Conservation (phyloP, 2,797 vertebrate species). For the Choloepus didactylus region DNA sequence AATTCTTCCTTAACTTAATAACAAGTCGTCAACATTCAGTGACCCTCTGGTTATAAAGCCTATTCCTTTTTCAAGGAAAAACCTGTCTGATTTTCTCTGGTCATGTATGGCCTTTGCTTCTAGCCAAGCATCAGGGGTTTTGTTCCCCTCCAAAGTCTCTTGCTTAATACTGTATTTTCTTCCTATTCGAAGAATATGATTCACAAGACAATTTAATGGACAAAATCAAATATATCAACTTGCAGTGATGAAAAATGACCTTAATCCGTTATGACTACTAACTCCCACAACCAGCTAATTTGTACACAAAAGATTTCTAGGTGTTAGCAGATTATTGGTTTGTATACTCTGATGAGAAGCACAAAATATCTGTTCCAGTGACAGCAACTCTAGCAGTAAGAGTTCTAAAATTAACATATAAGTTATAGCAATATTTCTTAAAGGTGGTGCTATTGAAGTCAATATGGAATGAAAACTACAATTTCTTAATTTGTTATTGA, state of each 20-base stretch:
- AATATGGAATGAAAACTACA: slow-evolving; percentile 69
- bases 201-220: slow-evolving; percentile 66
- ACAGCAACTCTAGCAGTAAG: slow-evolving; percentile 34
- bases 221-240: slow-evolving; percentile 56
- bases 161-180: neutral
- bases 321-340: slow-evolving; percentile 64
- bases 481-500: slow-evolving; percentile 76
- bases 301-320: slow-evolving; percentile 60
- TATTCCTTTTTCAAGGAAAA: neutral
- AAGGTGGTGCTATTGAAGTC: slow-evolving; percentile 67
- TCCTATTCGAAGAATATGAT: slow-evolving; percentile 48
- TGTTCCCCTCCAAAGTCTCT: neutral
- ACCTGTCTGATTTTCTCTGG: neutral
- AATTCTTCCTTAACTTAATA: neutral
- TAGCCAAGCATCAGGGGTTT: neutral
- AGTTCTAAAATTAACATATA: slow-evolving; percentile 74
- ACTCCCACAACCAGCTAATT: slow-evolving; percentile 58
- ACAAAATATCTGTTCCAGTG: slow-evolving; percentile 12
- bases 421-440: slow-evolving; percentile 70
- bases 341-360: slow-evolving; percentile 16
- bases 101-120: neutral
- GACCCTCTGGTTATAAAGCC: neutral
- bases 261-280: slow-evolving; percentile 67
- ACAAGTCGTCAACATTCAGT: neutral
- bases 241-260: slow-evolving; percentile 70